These are phyloP conservation scores for Amphiduros pacificus DNA, from an alignment of 2,888 invertebrate genomes.

Conservation along the genomic window DNA sequence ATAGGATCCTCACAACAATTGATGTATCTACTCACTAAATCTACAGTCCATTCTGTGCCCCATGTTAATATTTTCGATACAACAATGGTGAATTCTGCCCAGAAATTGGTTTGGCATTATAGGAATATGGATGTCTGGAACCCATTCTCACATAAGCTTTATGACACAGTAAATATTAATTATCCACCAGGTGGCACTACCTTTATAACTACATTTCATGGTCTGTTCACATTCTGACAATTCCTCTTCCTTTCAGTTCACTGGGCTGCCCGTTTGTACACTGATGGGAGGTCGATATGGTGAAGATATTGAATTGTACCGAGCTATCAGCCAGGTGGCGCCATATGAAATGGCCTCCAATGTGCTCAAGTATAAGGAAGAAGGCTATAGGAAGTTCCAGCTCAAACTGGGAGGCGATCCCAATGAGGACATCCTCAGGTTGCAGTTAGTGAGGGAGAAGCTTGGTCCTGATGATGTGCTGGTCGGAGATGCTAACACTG, in stretches of 20 bases:
- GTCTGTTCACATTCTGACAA: background rate
- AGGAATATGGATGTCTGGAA: too few relatives aligned
- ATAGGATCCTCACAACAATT: too few relatives aligned
- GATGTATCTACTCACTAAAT: too few relatives aligned
- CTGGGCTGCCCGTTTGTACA: constrained; percentile 21
- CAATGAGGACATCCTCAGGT: constrained; percentile 21
- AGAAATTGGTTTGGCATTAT: too few relatives aligned
- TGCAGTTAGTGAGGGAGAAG: background rate
- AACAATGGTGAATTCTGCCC: too few relatives aligned
- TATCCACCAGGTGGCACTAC: too few relatives aligned
- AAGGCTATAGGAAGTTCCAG: constrained; percentile 25
- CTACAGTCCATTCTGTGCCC: too few relatives aligned
- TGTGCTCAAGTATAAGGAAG: constrained; percentile 16
- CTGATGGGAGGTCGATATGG: constrained; percentile 26
- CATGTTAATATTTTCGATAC: too few relatives aligned
- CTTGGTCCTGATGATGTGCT: constrained; percentile 11
- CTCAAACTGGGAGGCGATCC: constrained; percentile 24
- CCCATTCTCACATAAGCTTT: too few relatives aligned
- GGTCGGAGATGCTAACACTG: constrained; percentile 23
- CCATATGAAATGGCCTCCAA: constrained; percentile 18
- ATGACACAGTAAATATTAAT: too few relatives aligned
- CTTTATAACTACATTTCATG: too few relatives aligned
- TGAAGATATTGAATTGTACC: constrained; percentile 20
- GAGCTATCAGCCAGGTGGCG: constrained; percentile 21
- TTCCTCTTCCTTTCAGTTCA: background rate